Evolutionary conservation across 2,113 vertebrate species (phyloP).

Genomic region (Microcebus griseorufus): DNA sequence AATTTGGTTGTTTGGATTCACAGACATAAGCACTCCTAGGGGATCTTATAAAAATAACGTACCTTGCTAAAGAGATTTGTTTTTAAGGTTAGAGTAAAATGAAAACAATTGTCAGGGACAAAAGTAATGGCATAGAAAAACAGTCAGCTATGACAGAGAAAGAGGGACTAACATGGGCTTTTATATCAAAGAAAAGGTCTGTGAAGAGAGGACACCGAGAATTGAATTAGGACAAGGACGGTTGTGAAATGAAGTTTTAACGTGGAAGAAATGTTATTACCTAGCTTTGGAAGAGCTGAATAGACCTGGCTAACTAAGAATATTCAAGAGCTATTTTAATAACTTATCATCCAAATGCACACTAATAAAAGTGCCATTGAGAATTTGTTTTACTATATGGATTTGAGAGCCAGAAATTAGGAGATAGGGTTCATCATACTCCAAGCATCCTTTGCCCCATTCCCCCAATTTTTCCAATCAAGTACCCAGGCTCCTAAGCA

Average conservation of each 20-base stretch:
- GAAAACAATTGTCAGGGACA: background rate
- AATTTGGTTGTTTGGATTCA: background rate
- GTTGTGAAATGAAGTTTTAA: conserved; percentile 39
- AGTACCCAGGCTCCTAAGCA: background rate
- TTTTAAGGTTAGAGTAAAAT: background rate
- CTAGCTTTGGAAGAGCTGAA: background rate
- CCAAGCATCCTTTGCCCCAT: background rate
- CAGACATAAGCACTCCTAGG: background rate
- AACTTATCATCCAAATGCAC: background rate
- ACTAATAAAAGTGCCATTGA: conserved; percentile 40
- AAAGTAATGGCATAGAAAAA: background rate
- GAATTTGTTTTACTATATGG: conserved; percentile 36
- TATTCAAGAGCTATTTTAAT: conserved; percentile 43
- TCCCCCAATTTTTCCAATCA: background rate
- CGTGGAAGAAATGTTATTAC: background rate
- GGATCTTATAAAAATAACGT: background rate
- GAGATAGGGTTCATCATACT: background rate
- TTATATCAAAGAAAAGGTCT: conserved; percentile 2
- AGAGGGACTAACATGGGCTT: background rate
- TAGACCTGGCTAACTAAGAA: conserved; percentile 28
- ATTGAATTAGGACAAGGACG: background rate
- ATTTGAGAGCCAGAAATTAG: conserved; percentile 20
- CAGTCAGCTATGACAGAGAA: background rate
- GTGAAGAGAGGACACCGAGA: background rate
- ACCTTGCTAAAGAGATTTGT: background rate